These are phyloP conservation scores for Papilio helenus DNA, from an alignment of 1,140 invertebrate species.

Conservation along the genomic window DNA sequence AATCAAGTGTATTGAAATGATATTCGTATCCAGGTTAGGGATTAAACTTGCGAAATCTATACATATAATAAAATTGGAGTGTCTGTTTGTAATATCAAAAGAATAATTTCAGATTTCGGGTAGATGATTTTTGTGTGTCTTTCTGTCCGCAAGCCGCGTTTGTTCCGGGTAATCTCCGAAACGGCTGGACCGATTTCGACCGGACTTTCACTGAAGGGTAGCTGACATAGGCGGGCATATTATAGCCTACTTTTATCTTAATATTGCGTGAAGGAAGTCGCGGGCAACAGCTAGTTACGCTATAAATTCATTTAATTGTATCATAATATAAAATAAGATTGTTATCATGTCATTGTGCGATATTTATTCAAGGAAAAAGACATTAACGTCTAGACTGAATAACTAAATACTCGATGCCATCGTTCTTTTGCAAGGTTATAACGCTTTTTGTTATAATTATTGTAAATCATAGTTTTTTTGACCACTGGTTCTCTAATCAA, in stretches of 20 bases:
- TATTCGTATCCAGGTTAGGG: neutral
- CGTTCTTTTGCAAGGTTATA: slow-evolving; percentile 2
- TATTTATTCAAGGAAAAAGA: slow-evolving; percentile 26
- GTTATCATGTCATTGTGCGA: slow-evolving; percentile 7
- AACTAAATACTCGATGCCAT: neutral
- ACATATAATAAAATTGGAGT: no score
- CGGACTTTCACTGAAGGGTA: no score
- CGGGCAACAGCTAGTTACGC: neutral
- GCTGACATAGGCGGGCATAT: no score
- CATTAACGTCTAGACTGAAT: slow-evolving; percentile 14
- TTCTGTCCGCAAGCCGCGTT: no score
- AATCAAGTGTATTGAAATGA: neutral
- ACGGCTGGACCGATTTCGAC: no score
- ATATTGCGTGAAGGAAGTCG: no score
- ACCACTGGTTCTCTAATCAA: no score
- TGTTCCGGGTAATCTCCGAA: no score
- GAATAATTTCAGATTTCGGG: no score
- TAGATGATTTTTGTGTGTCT: no score
- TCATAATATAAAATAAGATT: neutral
- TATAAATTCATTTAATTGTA: neutral
- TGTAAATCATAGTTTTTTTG: neutral
- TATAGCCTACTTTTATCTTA: no score
- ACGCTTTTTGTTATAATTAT: neutral
- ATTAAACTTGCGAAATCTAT: neutral
- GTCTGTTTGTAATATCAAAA: no score